Evolutionary conservation across 2,888 invertebrate genomes (phyloP).

Genomic region (Trilocha varians): DNA sequence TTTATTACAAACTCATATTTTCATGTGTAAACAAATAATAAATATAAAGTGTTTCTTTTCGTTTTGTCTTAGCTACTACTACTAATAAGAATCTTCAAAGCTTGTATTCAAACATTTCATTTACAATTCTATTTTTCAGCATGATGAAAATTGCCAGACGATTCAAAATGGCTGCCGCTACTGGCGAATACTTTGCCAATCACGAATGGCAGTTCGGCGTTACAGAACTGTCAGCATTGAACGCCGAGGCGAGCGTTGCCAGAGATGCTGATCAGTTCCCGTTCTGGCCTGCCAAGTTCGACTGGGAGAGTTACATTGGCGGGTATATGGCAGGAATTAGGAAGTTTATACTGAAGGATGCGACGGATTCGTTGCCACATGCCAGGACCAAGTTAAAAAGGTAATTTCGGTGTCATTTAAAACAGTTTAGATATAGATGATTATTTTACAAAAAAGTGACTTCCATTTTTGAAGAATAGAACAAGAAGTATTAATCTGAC

Average conservation of each 20-base stretch:
- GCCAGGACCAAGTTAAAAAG: constrained; percentile 78
- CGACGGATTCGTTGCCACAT: constrained; percentile 74
- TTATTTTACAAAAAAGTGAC: no score
- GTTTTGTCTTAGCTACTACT: no score
- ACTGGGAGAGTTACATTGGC: constrained; percentile 87
- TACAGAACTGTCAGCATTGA: constrained; percentile 75
- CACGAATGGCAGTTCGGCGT: constrained; percentile 88
- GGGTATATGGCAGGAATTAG: constrained; percentile 89
- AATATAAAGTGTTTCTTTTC: no score
- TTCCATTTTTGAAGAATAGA: no score
- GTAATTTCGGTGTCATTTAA: constrained; percentile 40
- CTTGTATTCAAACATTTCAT: no score
- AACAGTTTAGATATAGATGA: no score
- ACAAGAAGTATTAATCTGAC: no score
- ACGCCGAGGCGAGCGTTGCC: constrained; percentile 60
- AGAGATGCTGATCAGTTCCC: constrained; percentile 76
- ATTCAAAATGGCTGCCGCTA: constrained; percentile 83
- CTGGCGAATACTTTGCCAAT: constrained; percentile 88
- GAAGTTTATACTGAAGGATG: constrained; percentile 86
- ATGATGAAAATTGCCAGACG: constrained; percentile 89
- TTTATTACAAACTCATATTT: no score
- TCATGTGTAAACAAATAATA: no score
- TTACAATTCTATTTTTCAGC: constrained; percentile 50
- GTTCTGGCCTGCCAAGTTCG: constrained; percentile 73
- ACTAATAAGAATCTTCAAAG: no score